Conservation (phyloP, 2,888 invertebrate species). For the Leptinotarsa juncta region DNA sequence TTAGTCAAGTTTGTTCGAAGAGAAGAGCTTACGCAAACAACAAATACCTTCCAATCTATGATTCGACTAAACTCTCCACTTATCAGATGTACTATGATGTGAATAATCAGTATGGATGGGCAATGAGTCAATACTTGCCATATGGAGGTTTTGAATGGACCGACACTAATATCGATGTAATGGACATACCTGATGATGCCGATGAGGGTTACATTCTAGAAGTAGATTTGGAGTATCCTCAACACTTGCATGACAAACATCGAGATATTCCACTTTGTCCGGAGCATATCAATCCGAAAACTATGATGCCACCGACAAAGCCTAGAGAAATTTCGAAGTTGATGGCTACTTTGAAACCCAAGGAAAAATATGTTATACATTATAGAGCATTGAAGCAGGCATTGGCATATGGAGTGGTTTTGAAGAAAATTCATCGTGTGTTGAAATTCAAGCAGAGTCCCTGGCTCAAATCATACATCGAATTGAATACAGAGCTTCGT, state of each 20-base stretch:
- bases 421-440: conserved; percentile 56
- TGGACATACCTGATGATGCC: conserved; percentile 35
- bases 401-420: conserved; percentile 44
- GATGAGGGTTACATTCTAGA: conserved; percentile 56
- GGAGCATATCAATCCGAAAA: conserved; percentile 26
- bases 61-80: conserved; percentile 45
- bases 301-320: conserved; percentile 3
- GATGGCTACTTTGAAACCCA: conserved; percentile 14
- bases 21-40: conserved; percentile 45
- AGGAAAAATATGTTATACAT: conserved; percentile 7
- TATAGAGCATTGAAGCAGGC: conserved; percentile 49
- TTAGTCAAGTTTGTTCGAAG: conserved; percentile 30
- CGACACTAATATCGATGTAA: conserved; percentile 33
- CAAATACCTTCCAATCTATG: conserved; percentile 54
- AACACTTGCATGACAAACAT: conserved; percentile 57
- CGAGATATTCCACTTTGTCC: conserved; percentile 36
- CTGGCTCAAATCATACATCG: conserved; percentile 61
- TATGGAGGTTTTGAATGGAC: conserved; percentile 34
- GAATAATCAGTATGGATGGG: conserved; percentile 47
- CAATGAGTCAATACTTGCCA: conserved; percentile 52
- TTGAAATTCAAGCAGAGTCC: conserved; percentile 59
- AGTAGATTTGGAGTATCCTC: conserved; percentile 63
- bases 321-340: conserved; percentile 12
- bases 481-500: conserved; percentile 59
- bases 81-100: conserved; percentile 50